Evolutionary conservation across 2,113 vertebrate genomes (phyloP).

Genomic region (Epinephelus lanceolatus): DNA sequence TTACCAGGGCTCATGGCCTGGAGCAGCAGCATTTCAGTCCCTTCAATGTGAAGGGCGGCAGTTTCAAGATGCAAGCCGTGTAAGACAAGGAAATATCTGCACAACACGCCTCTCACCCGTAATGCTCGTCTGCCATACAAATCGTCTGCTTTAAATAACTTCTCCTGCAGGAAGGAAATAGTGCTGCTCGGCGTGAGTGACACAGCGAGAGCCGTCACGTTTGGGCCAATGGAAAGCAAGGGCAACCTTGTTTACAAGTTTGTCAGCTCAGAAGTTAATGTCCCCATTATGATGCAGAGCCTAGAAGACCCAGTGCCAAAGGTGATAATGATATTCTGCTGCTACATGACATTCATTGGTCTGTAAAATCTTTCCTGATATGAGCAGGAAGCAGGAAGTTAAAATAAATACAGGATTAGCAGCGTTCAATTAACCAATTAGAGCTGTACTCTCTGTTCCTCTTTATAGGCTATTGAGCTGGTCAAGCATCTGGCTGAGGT

Average conservation of each 20-base stretch:
- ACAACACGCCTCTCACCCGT: constrained; percentile 1
- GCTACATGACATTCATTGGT: no score
- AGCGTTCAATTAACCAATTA: no score
- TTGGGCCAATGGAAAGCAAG: constrained; percentile 68
- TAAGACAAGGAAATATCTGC: constrained; percentile 60
- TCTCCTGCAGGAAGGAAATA: constrained; percentile 83
- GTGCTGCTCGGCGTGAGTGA: constrained; percentile 78
- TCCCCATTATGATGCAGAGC: constrained; percentile 84
- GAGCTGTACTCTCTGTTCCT: not conserved
- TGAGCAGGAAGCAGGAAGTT: not conserved
- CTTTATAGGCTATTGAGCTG: constrained; percentile 82
- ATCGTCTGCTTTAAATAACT: not conserved
- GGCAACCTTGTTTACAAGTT: constrained; percentile 82
- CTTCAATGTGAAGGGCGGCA: constrained; percentile 84
- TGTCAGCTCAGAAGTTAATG: constrained; percentile 58
- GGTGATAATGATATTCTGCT: constrained; percentile 71
- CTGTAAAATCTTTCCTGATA: no score
- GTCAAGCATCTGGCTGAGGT: constrained; percentile 84
- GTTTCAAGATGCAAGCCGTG: constrained; percentile 79
- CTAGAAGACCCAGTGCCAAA: constrained; percentile 74
- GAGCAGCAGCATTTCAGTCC: constrained; percentile 82
- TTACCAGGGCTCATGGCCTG: constrained; percentile 75
- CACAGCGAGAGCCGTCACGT: constrained; percentile 14
- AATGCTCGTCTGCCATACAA: constrained; percentile 5
- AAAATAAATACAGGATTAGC: not conserved